phyloP scores from a whole-genome alignment of 1,140 invertebrate species.

The Octopus sinensis region DNA sequence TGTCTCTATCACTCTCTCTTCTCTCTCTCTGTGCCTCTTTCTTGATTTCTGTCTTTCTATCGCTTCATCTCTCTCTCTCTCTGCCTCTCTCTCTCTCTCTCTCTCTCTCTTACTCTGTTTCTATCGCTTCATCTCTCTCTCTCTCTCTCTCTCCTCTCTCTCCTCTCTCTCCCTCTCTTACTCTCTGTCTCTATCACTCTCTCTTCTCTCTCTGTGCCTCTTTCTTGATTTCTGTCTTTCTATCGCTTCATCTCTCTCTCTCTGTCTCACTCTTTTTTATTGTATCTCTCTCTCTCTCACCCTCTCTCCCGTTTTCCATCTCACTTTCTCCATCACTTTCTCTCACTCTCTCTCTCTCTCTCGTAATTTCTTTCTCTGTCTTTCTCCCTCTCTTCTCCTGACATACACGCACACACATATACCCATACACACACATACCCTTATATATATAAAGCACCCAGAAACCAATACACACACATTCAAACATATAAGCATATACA shows the following conservation, averaged over 20 bases:
- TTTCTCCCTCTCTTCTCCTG: neutral
- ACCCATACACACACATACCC: no score
- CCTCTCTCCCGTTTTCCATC: neutral
- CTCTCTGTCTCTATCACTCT: slow-evolving; percentile 21
- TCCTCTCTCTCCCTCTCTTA: slow-evolving; percentile 12
- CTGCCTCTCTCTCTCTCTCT: neutral
- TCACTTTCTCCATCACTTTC: neutral
- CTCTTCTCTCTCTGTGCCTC: slow-evolving; percentile 5
- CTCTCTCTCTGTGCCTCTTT: neutral
- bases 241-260: slow-evolving; percentile 2
- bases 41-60: neutral
- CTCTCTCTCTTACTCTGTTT: neutral
- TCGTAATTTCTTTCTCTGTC: slow-evolving; percentile 13
- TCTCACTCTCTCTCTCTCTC: neutral
- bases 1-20: no score
- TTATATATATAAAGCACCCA: no score
- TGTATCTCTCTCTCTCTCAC: slow-evolving; percentile 13
- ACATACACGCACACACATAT: neutral
- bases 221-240: neutral
- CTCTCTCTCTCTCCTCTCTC: neutral
- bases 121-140: neutral
- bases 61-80: neutral
- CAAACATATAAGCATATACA: no score
- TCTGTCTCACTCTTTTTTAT: slow-evolving; percentile 3
- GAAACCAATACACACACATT: no score